A percentile compares a stretch with the other conserved stretches of the same genome.
Conservation (phyloP, 2,888 invertebrate genomes). For the Drosophila infuscata region DNA sequence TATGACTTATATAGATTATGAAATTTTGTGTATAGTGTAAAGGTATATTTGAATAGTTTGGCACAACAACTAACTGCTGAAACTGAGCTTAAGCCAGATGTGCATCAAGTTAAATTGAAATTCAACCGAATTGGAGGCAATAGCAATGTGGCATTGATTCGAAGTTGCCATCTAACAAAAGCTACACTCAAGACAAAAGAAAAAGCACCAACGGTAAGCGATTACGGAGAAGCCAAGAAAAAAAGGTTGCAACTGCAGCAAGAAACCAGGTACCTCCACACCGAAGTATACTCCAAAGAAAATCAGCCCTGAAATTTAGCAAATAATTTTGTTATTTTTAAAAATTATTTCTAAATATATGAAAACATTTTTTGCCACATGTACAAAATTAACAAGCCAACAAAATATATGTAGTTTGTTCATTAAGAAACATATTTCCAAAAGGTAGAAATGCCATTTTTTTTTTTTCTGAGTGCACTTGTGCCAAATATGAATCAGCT, state of each 20-base stretch:
- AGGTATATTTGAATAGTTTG: too few species aligned
- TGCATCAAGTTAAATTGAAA: neutral
- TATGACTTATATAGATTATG: neutral
- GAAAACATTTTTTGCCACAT: neutral
- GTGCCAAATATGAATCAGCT: neutral
- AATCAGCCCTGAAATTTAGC: neutral
- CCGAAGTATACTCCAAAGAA: neutral
- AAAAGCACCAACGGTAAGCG: neutral
- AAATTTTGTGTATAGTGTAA: neutral
- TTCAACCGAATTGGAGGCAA: neutral
- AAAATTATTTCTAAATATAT: neutral
- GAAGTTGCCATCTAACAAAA: neutral
- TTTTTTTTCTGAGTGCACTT: neutral
- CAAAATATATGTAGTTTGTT: neutral
- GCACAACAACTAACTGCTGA: too few species aligned
- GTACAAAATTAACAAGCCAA: neutral
- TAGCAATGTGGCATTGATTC: conserved; percentile 11
- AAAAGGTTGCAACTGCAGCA: neutral
- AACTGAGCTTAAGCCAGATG: too few species aligned
- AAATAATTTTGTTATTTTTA: neutral
- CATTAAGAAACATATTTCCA: too few species aligned
- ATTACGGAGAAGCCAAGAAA: neutral
- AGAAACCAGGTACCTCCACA: neutral
- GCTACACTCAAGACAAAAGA: neutral
- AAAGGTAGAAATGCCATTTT: too few species aligned